Evolutionary conservation across 2,888 invertebrate genomes (phyloP).

Genomic region (Acleris emargana): DNA sequence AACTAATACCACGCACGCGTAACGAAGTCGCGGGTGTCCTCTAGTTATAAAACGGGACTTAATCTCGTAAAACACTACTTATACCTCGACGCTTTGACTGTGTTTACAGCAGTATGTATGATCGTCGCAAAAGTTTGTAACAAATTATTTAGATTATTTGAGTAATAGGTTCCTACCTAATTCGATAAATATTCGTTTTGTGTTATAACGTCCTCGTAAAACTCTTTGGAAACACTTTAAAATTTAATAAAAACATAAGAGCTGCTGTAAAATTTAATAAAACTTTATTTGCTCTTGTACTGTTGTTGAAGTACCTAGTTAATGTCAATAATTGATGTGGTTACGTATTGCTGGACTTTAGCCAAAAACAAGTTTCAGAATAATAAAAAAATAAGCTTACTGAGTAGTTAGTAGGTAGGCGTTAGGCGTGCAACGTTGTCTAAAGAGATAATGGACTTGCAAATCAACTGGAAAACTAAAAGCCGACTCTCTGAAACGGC

Average conservation of each 20-base stretch:
- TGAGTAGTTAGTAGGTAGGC: not conserved
- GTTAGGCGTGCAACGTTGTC: not conserved
- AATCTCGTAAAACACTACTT: too few species aligned
- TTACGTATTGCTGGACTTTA: slow-evolving; percentile 6
- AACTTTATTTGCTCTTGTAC: slow-evolving; percentile 14
- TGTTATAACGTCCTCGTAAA: slow-evolving; percentile 8
- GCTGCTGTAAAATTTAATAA: slow-evolving; percentile 26
- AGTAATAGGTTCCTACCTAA: not conserved
- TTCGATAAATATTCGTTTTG: not conserved
- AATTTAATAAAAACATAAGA: slow-evolving; percentile 23
- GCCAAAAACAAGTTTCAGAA: slow-evolving; percentile 26
- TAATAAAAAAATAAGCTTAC: not conserved
- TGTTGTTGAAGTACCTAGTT: slow-evolving; percentile 11
- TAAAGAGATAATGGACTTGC: slow-evolving; percentile 12
- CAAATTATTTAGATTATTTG: too few species aligned
- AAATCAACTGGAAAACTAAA: not conserved
- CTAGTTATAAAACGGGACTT: too few species aligned
- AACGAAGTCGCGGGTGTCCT: too few species aligned
- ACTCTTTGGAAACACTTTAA: slow-evolving; percentile 20
- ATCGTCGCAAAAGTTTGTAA: too few species aligned
- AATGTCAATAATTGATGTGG: slow-evolving; percentile 25
- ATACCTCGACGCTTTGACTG: too few species aligned
- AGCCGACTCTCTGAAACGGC: not conserved
- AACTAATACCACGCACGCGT: too few species aligned
- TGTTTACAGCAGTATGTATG: too few species aligned